Base-by-base conservation (phyloP, 2,888 invertebrate species). In the Plemyria rubiginata region DNA sequence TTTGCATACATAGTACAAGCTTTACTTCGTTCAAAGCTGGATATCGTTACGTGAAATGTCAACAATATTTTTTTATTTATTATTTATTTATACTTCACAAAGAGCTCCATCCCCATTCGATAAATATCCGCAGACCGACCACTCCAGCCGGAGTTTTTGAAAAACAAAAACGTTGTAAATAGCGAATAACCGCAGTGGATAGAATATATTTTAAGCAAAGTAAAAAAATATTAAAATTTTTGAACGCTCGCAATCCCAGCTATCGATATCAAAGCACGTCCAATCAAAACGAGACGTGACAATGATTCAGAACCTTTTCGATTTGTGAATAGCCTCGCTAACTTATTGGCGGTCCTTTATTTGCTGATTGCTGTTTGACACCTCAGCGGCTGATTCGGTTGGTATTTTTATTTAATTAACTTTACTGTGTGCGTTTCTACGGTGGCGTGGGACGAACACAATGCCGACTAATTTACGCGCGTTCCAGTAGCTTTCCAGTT, bases 191-290 rank as follows among this genome's bases (percentile, higher is more conserved):
- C 88, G 81, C 88, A 84, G 68, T 80, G 81, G 82, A 85, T 84
- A 84, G 86, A 88, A 88, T 86, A 81, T 83, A 89, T 88, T 90
- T 90, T 87, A 83, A 85, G 83, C 77, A 70, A 82, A 85, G 85
- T 79, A 63, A 68, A 85, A 87, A 88, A 89, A 86, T 82, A 90
- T 90, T 86, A 85, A 90, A 91, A 88, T 86, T 86, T 71, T 88
- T 75, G 78, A 88, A 81, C 85, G 84, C 84, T 84, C 81, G 80
- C 87, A 90, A 92, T 91, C 92, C 91, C 78, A 74, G 85, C 86
- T 90, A 92, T 90, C 92, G 85, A 79, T 90, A 88, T 87, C 92
- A 90, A 87, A 90, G 92, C 92, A 92, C 92, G 92, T 92, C 88
- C 92, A 91, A 90, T 92, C 89, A 89, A 88, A 90, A 83, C 86